These are phyloP conservation scores for Amblyopsis rosae DNA, from an alignment of 2,113 vertebrate genomes.

Conservation along the genomic window DNA sequence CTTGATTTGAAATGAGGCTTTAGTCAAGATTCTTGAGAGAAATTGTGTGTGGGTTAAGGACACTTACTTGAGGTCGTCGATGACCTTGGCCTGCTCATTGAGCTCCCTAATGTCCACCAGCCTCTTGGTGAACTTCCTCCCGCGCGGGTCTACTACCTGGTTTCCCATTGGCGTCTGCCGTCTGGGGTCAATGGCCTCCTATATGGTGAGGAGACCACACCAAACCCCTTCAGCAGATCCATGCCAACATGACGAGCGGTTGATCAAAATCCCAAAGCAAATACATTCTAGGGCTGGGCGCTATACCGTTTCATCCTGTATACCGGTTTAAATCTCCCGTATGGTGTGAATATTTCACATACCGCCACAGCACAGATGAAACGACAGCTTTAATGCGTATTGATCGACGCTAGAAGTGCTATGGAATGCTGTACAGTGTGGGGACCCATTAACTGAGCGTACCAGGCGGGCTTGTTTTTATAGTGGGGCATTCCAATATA, in stretches of 20 bases:
- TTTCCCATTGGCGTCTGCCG: conserved; percentile 77
- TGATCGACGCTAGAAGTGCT: too few relatives aligned
- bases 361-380: too few relatives aligned
- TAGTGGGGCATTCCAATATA: not conserved
- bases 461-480: too few relatives aligned
- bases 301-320: not conserved
- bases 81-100: conserved; percentile 98
- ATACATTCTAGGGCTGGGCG: not conserved
- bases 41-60: not conserved
- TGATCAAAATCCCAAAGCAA: not conserved
- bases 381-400: too few relatives aligned
- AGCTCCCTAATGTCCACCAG: conserved; percentile 96
- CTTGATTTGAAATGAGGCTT: too few relatives aligned
- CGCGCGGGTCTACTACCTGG: conserved; percentile 83
- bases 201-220: conserved; percentile 23
- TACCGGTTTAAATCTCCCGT: not conserved
- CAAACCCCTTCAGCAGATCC: not conserved
- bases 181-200: conserved; percentile 89
- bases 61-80: conserved; percentile 96
- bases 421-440: too few relatives aligned
- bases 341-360: too few relatives aligned
- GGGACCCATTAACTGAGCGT: too few relatives aligned
- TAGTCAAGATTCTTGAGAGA: too few relatives aligned
- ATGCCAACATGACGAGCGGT: not conserved
- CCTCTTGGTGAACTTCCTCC: conserved; percentile 90